Conservation (phyloP, 2,113 vertebrate genomes). For the Triplophysa dalaica region DNA sequence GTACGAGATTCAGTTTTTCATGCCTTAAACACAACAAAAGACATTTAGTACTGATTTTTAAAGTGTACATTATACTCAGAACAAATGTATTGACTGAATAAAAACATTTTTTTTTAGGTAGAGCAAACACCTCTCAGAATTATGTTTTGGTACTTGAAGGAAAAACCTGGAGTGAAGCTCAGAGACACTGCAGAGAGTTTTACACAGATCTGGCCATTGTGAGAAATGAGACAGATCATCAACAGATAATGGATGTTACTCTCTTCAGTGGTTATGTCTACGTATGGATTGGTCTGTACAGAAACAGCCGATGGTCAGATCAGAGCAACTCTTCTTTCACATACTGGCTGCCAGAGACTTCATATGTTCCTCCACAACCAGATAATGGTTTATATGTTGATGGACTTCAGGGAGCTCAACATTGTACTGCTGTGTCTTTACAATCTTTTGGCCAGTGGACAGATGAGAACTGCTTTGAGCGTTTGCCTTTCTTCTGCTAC, state of each 20-base stretch:
- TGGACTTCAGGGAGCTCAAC: not conserved
- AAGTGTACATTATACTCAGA: too few relatives aligned
- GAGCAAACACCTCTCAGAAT: not conserved
- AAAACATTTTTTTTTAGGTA: not conserved
- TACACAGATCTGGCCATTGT: conserved; percentile 53
- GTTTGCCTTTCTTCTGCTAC: conserved; percentile 37
- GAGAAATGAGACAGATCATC: conserved; percentile 36
- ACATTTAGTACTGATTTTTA: too few relatives aligned
- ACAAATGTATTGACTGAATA: too few relatives aligned
- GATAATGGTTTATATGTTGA: not conserved
- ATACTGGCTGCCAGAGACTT: not conserved
- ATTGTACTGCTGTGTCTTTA: conserved; percentile 30
- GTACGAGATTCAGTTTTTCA: not conserved
- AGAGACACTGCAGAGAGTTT: conserved; percentile 5
- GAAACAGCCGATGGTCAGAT: conserved; percentile 12
- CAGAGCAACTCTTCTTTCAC: conserved; percentile 22
- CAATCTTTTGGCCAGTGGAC: conserved; percentile 16
- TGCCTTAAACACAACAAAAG: too few relatives aligned
- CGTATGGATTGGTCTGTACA: conserved; percentile 3
- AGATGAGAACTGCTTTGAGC: conserved; percentile 15
- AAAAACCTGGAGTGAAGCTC: not conserved
- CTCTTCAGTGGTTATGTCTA: not conserved
- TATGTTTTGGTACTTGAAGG: not conserved
- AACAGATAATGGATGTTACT: not conserved
- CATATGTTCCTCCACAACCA: not conserved